These are phyloP conservation scores for Allobates femoralis DNA, from an alignment of 2,797 vertebrate species.

Conservation along the genomic window DNA sequence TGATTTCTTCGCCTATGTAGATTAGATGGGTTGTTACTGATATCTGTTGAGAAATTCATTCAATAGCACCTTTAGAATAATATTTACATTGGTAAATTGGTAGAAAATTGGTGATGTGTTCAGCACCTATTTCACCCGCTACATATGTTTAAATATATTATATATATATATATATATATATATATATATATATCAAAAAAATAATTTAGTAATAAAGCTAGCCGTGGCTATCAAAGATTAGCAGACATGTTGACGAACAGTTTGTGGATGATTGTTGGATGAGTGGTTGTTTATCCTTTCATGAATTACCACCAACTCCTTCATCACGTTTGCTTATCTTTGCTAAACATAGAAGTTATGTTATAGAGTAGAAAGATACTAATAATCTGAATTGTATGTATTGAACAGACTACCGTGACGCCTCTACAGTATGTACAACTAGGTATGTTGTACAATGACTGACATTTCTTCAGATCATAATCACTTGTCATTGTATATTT, in stretches of 20 bases:
- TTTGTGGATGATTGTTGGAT: no score
- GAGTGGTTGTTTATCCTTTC: no score
- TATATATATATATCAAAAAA: not conserved
- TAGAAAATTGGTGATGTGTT: no score
- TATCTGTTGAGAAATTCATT: no score
- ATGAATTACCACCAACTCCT: not conserved
- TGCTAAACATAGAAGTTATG: not conserved
- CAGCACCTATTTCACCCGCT: no score
- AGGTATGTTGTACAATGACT: not conserved
- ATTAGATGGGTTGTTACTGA: no score
- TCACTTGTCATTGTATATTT: slow-evolving; percentile 30
- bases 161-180: no score
- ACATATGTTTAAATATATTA: no score
- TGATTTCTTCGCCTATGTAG: no score
- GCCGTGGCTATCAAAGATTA: not conserved
- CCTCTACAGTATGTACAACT: not conserved
- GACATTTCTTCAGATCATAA: not conserved
- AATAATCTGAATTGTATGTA: not conserved
- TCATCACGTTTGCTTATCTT: not conserved
- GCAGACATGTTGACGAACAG: no score
- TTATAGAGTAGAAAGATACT: not conserved
- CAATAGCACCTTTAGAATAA: no score
- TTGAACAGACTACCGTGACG: not conserved
- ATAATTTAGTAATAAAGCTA: not conserved
- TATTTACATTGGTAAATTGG: no score